phyloP scores from a whole-genome alignment of 2,797 vertebrate genomes.

The Tachyglossus aculeatus region DNA sequence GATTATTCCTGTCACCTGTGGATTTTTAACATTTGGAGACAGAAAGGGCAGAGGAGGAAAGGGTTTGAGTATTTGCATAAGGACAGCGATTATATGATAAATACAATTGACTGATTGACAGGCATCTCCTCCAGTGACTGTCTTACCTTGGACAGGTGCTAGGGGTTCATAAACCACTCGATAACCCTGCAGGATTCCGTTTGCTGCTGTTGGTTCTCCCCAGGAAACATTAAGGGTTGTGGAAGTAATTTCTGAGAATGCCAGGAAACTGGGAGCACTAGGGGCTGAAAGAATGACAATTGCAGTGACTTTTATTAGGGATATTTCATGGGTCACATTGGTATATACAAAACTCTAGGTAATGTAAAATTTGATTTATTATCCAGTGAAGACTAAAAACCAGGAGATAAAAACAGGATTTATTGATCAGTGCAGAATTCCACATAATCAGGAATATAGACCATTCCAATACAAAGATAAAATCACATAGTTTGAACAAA shows the following conservation, averaged over 20 bases:
- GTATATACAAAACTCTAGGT: rapidly evolving
- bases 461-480: neutral
- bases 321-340: neutral
- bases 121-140: rapidly evolving
- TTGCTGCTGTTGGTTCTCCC: conserved; percentile 86
- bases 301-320: neutral
- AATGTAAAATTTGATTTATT: neutral
- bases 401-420: conserved; percentile 18
- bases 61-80: no score
- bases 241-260: conserved; percentile 92
- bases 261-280: conserved; percentile 85
- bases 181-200: conserved; percentile 93
- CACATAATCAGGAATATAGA: neutral
- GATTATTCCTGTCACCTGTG: conserved; percentile 54
- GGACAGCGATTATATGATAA: no score
- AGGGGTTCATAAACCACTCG: conserved; percentile 90
- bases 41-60: no score
- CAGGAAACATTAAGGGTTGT: conserved; percentile 92
- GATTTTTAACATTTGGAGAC: no score
- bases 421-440: neutral
- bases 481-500: neutral
- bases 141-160: conserved; percentile 87
- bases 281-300: conserved; percentile 80
- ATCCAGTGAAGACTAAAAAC: conserved; percentile 15
- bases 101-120: no score